A percentile compares a stretch with the other conserved stretches of the same genome.
Evolutionary conservation across 2,113 vertebrate genomes (phyloP).

Genomic region (Nyctibius bracteatus): DNA sequence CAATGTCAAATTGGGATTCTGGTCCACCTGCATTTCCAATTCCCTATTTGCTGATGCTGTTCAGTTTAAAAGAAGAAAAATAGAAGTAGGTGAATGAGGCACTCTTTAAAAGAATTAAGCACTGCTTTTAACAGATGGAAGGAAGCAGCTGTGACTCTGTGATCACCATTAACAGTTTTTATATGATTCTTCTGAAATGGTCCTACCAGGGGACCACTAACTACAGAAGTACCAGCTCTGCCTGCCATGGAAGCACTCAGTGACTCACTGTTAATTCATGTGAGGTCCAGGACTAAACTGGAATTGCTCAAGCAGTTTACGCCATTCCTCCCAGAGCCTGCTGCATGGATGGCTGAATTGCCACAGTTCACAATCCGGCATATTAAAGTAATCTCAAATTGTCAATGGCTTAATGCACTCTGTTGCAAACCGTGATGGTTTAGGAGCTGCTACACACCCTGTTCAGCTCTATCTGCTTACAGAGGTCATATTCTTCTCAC

Average conservation of each 20-base stretch:
- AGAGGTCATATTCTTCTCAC: neutral
- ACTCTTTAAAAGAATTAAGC: neutral
- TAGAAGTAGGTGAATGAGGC: neutral
- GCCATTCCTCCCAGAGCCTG: neutral
- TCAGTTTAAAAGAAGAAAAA: neutral
- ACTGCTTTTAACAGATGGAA: neutral
- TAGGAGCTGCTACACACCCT: neutral
- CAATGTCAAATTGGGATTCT: neutral
- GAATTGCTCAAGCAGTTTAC: neutral
- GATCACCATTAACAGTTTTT: neutral
- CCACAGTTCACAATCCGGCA: neutral
- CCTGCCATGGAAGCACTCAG: neutral
- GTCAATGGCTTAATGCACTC: neutral
- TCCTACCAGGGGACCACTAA: neutral
- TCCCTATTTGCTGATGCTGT: neutral
- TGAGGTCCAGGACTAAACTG: neutral
- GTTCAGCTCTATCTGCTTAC: neutral
- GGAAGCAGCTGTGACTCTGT: neutral
- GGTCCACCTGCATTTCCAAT: neutral
- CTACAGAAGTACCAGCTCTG: neutral
- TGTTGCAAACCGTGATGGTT: neutral
- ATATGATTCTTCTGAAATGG: neutral
- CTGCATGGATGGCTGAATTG: neutral
- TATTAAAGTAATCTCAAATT: neutral
- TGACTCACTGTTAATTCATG: neutral